These are phyloP conservation scores for Proisotoma minuta DNA, from an alignment of 2,888 invertebrate genomes.

Conservation along the genomic window DNA sequence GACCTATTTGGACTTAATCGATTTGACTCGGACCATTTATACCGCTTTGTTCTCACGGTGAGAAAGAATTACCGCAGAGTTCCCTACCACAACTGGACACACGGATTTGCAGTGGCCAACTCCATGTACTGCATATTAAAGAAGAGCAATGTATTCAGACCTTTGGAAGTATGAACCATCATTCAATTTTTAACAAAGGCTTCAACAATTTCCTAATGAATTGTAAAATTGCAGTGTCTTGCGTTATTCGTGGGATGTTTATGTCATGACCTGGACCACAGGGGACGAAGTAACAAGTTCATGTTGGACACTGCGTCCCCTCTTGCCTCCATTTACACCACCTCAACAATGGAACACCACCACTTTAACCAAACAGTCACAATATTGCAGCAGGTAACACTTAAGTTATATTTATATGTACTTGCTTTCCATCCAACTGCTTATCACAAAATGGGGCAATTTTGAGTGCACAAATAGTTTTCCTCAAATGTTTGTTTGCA, in stretches of 20 bases:
- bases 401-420: too few species aligned
- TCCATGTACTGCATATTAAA: constrained; percentile 73
- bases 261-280: constrained; percentile 80
- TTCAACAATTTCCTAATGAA: not conserved
- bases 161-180: constrained; percentile 58
- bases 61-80: constrained; percentile 66
- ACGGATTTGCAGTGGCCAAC: constrained; percentile 81
- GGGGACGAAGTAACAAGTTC: constrained; percentile 81
- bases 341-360: constrained; percentile 75
- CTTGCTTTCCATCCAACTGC: too few species aligned
- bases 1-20: constrained; percentile 63
- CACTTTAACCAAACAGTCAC: constrained; percentile 84
- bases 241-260: constrained; percentile 73
- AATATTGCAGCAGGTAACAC: constrained; percentile 67
- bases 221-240: constrained; percentile 58
- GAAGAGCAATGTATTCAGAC: constrained; percentile 57
- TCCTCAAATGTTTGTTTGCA: too few species aligned
- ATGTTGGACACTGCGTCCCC: constrained; percentile 78
- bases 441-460: too few species aligned
- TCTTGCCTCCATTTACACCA: constrained; percentile 75
- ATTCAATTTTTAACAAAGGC: not conserved
- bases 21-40: constrained; percentile 65
- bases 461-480: too few species aligned
- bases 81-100: constrained; percentile 77
- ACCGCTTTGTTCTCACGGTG: constrained; percentile 72